Base-by-base conservation (phyloP, 1,140 invertebrate genomes). In the Ctenoplectra terminalis region DNA sequence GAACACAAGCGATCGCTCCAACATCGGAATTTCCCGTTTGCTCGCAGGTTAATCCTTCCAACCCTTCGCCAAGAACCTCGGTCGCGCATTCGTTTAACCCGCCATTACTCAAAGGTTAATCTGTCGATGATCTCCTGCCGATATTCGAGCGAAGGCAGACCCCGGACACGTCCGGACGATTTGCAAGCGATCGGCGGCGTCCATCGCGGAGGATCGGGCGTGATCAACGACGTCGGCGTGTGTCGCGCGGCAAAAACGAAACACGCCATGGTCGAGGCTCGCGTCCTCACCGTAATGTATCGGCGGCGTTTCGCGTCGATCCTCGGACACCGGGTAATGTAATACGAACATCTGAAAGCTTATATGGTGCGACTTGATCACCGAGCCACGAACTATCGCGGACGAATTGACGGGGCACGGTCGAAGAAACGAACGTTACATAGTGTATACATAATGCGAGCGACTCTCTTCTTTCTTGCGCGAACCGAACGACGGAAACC, bases 181-280 rank as follows among this genome's bases (percentile, higher is more conserved):
- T 78, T 78, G 76, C 76, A 78, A 78, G 67, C 66, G 66, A 58
- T 71, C 40, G 23, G 31, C 6, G 15, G 40, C 52, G 31, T 71
- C 54, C 40, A 71, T 78, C 29, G 43, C 50, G 5, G 3, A 34
- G 29, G 66, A 71, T 43, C 40, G 31, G 75, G 43, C 73, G 70
- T 87, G 87, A 88, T 87, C 80, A 56, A 86, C 85, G 87, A 87
- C 81, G 80, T 43, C 66, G 64, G 63, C 58, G 70, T 63, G 74
- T 67, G 82, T 80, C 84, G 80, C 74, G 66, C 63, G 60, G 85
- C 77, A 88, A 88, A 88, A 88, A 88, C 79, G 50, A 71, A 80
- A 86, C 85, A 81, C 84, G 82, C 74, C 72, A n/a, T 64, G 26
- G 73, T 40, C n/a, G n/a, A n/a, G n/a, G n/a, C n/a, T n/a, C 40